Evolutionary conservation across 2,113 vertebrate genomes (phyloP).

Genomic region (Hemiprocne comata): DNA sequence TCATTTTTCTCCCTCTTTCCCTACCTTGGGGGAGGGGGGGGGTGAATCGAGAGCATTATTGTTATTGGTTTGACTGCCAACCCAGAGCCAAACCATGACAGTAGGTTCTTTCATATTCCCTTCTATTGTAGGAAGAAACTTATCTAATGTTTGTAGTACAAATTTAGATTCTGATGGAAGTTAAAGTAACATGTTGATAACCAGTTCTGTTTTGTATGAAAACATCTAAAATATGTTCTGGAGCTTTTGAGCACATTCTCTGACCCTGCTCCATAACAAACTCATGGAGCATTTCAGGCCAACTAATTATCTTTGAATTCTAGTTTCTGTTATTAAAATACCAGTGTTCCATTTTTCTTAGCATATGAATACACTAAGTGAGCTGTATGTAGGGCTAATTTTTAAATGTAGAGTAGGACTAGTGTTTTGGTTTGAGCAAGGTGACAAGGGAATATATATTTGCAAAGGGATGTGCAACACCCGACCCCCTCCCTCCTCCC

Average conservation of each 20-base stretch:
- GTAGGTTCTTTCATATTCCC: not conserved
- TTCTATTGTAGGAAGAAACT: not conserved
- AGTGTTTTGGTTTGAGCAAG: too few species aligned
- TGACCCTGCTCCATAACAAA: not conserved
- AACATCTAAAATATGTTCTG: not conserved
- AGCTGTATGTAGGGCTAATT: not conserved
- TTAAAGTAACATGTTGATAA: not conserved
- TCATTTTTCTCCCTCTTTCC: too few species aligned
- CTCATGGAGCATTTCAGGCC: not conserved
- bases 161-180: not conserved
- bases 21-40: too few species aligned
- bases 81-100: too few species aligned
- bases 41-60: too few species aligned
- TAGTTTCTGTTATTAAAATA: not conserved
- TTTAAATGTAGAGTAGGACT: not conserved
- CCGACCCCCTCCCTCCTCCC: too few species aligned
- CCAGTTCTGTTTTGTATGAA: not conserved
- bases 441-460: too few species aligned
- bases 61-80: too few species aligned
- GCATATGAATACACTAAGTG: not conserved
- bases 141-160: not conserved
- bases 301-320: not conserved
- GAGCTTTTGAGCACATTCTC: not conserved
- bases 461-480: too few species aligned
- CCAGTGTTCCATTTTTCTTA: not conserved